Conservation (phyloP, 1,140 invertebrate species). For the Trichomalopsis sarcophagae region DNA sequence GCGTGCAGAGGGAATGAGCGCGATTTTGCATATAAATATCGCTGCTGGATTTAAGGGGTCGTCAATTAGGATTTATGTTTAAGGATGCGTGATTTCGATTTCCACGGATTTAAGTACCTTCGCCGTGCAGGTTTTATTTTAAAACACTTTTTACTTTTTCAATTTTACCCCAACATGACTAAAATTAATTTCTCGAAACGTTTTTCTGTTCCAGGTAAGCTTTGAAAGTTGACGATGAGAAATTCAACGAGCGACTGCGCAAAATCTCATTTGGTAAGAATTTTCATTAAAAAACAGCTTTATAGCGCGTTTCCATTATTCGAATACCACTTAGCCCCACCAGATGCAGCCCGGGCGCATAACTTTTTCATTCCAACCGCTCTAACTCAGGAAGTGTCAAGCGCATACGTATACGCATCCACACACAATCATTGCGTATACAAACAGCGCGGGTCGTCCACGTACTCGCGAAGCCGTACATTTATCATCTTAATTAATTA, state of each 20-base stretch:
- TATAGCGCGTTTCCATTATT: not conserved
- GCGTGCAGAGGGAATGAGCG: too few species aligned
- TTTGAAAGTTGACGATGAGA: not conserved
- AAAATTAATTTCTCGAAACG: too few species aligned
- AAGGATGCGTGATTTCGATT: not conserved
- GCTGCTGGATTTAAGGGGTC: not conserved
- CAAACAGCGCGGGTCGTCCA: not conserved
- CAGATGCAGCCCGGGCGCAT: not conserved
- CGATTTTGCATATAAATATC: not conserved
- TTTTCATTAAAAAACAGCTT: not conserved
- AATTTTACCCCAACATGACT: too few species aligned
- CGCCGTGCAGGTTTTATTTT: too few species aligned
- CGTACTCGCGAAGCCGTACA: not conserved
- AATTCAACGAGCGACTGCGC: not conserved
- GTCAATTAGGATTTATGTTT: not conserved
- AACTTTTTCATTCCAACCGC: not conserved
- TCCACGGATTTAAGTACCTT: not conserved
- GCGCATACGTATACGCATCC: not conserved
- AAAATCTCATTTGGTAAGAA: not conserved
- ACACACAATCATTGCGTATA: not conserved
- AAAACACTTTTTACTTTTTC: too few species aligned
- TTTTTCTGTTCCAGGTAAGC: not conserved
- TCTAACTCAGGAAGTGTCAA: not conserved
- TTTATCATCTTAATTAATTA: constrained; percentile 51
- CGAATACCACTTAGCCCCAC: not conserved